These are phyloP conservation scores for Hemicordylus capensis DNA, from an alignment of 2,113 vertebrate species.

Conservation along the genomic window DNA sequence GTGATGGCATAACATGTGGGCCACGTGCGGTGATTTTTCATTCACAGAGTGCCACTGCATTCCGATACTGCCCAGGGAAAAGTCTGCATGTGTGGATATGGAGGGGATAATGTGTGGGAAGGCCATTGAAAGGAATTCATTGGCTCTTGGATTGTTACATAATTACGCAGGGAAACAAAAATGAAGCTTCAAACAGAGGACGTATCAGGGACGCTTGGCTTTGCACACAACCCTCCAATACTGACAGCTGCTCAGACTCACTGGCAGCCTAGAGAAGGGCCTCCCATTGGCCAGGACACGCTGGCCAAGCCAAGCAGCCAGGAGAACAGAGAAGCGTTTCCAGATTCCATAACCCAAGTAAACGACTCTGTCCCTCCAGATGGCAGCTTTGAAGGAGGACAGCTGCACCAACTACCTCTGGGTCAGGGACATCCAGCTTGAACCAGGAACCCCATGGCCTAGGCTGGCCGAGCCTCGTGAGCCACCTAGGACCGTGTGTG, in stretches of 20 bases:
- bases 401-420: neutral
- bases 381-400: neutral
- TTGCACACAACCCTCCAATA: constrained; percentile 55
- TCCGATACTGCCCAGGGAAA: constrained; percentile 9
- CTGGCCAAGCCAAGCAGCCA: constrained; percentile 1
- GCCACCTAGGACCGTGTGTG: neutral
- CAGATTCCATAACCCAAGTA: constrained; percentile 22
- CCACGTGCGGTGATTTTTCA: neutral
- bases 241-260: constrained; percentile 23
- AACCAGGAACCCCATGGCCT: neutral
- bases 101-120: constrained; percentile 24
- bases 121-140: constrained; percentile 55
- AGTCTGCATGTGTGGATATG: neutral
- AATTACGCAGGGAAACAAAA: constrained; percentile 58
- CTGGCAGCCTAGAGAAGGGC: constrained; percentile 41
- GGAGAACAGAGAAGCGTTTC: constrained; percentile 30
- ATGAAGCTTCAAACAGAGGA: constrained; percentile 64
- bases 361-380: neutral
- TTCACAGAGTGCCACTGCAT: neutral
- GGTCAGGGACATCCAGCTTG: neutral
- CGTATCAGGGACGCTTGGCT: constrained; percentile 44
- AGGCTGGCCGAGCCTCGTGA: neutral
- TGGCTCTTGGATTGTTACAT: constrained; percentile 62
- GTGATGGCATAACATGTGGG: neutral
- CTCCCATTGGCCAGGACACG: constrained; percentile 10